Base-by-base conservation (phyloP, 2,888 invertebrate genomes). In the Chromoteleia sp. region DNA sequence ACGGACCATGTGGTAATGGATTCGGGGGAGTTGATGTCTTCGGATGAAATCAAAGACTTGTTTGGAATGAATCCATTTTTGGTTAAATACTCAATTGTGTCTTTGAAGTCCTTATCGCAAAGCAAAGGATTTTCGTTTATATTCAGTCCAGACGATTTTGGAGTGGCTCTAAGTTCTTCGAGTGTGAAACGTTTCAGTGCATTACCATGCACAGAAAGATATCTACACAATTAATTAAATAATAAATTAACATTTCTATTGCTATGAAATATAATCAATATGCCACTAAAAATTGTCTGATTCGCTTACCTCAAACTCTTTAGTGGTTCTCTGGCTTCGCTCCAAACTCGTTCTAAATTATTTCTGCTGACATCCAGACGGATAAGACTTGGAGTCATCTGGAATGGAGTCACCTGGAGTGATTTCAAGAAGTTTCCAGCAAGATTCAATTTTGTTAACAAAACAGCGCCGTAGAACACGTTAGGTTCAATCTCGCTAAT, bases 301-400 rank as follows among this genome's bases (percentile, higher is more conserved):
- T 33, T 8, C 7, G 25, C 15, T 58, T 80, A 91, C 91, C 88
- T 84, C n/a, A 92, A 86, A 61, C 85, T 89, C 73, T 86, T 87
- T 30, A 91, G 73, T 2, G 89, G 90, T 19, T 86, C 56, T 81
- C 88, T 85, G 14, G 91, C 88, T 76, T 94, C 93, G 83, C 93
- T 93, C 94, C 96, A 95, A 21, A 97, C 91, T 59, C 94, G 92
- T n/a, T 93, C 93, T 81, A 97, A 90, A 74, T 93, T 93, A 83
- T 95, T 95, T 87, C 94, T 94, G 88, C 95, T 96, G 65, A 95
- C 94, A 87, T 97, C 96, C 65, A 97, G 91, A 87, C 94, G 94
- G 25, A 93, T 93, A 19, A 97, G 92, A 83, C 93, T 92, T 3
- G 93, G 93, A 33, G 95, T 94, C 68, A 94, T 92, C 74, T 93